Conservation (phyloP, 2,888 invertebrate genomes). For the Meandrusa payeni region DNA sequence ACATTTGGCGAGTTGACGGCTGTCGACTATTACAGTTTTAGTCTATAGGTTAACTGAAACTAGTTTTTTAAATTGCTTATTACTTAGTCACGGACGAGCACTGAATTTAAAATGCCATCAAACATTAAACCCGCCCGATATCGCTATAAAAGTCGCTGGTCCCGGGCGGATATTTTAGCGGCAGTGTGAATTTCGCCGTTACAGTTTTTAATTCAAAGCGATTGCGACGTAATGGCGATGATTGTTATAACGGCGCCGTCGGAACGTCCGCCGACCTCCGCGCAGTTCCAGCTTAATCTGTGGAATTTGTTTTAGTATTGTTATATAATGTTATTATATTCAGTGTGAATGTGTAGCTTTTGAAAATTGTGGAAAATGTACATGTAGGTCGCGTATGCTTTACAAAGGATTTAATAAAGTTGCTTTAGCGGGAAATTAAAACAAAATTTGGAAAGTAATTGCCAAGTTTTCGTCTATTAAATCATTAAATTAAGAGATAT, state of each 20-base stretch:
- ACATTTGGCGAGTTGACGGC: too few relatives aligned
- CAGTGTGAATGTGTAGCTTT: too few relatives aligned
- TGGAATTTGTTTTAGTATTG: background rate
- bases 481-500: too few relatives aligned
- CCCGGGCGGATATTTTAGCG: conserved; percentile 9
- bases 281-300: background rate
- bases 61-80: conserved; percentile 4
- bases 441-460: too few relatives aligned
- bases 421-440: too few relatives aligned
- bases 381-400: too few relatives aligned
- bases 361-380: too few relatives aligned
- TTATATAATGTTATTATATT: too few relatives aligned
- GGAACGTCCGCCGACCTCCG: background rate
- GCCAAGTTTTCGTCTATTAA: too few relatives aligned
- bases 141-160: background rate
- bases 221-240: conserved; percentile 10
- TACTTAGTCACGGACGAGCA: background rate
- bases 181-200: conserved; percentile 10
- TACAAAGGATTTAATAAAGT: too few relatives aligned
- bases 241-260: conserved; percentile 8
- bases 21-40: too few relatives aligned
- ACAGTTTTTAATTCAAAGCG: conserved; percentile 22
- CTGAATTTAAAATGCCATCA: conserved; percentile 20
- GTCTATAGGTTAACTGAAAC: too few relatives aligned
- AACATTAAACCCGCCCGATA: conserved; percentile 15